Conservation (phyloP, 2,888 invertebrate species). For the Apodemia mormo region DNA sequence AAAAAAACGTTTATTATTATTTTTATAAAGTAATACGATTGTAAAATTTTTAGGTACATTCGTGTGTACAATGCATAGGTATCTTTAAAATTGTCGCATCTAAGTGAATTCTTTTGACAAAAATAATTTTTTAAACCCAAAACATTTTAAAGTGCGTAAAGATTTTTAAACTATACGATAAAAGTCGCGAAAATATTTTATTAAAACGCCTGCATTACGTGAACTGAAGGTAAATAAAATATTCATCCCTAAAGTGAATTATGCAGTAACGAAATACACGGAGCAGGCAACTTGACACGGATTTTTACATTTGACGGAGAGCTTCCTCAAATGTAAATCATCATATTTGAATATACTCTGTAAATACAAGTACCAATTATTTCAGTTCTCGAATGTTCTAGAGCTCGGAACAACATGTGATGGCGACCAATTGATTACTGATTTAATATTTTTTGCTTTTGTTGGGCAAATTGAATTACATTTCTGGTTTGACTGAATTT, state of each 20-base stretch:
- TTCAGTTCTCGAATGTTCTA: conserved; percentile 7
- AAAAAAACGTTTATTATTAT: too few relatives aligned
- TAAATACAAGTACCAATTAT: conserved; percentile 9
- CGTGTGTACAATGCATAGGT: too few relatives aligned
- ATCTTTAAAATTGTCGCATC: too few relatives aligned
- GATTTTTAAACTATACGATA: neutral
- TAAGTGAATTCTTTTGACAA: too few relatives aligned
- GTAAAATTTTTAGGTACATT: too few relatives aligned
- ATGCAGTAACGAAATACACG: conserved; percentile 19
- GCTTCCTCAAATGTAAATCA: conserved; percentile 16
- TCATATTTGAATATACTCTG: conserved; percentile 13
- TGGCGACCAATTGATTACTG: neutral
- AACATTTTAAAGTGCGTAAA: neutral
- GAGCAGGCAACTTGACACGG: conserved; percentile 20
- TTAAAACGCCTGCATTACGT: conserved; percentile 3
- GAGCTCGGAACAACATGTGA: neutral
- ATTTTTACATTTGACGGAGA: conserved; percentile 17
- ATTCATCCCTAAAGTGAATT: conserved; percentile 22
- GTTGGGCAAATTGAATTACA: neutral
- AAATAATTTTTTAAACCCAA: too few relatives aligned
- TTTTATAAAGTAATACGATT: too few relatives aligned
- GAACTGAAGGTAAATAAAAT: conserved; percentile 15
- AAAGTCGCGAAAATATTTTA: neutral
- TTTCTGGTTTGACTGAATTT: too few relatives aligned
- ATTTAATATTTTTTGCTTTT: conserved; percentile 1